A percentile compares a stretch with the other conserved stretches of the same genome.
phyloP scores from a whole-genome alignment of 2,888 invertebrate genomes.

The Scaptomyza flava region DNA sequence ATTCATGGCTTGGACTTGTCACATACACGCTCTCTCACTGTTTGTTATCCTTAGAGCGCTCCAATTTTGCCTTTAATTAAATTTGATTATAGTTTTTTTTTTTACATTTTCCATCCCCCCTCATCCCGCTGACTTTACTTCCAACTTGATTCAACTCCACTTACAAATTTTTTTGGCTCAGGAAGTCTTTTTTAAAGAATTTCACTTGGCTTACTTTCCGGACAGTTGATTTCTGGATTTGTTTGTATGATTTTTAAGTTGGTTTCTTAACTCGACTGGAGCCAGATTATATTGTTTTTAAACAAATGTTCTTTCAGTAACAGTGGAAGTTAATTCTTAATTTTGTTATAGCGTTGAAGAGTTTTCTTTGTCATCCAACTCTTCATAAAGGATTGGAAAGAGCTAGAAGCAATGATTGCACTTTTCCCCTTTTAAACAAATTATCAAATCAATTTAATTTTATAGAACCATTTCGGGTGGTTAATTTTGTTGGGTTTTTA shows the following conservation, averaged over 20 bases:
- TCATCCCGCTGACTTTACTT: conserved; percentile 1
- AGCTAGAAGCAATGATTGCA: too few species aligned
- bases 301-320: too few species aligned
- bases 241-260: conserved; percentile 3
- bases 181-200: conserved; percentile 17
- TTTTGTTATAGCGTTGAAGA: too few species aligned
- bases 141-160: conserved; percentile 19
- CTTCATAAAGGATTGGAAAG: neutral
- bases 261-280: neutral
- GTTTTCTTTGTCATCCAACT: neutral
- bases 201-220: conserved; percentile 27
- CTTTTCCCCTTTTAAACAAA: neutral
- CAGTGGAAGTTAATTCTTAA: too few species aligned
- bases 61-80: conserved; percentile 78
- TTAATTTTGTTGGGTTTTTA: conserved; percentile 24
- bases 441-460: neutral
- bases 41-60: conserved; percentile 68
- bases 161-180: conserved; percentile 25
- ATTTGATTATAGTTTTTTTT: conserved; percentile 77
- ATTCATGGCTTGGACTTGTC: conserved; percentile 63
- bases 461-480: neutral
- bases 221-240: conserved; percentile 5
- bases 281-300: neutral
- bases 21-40: conserved; percentile 52
- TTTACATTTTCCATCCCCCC: conserved; percentile 7